A percentile compares a stretch with the other conserved stretches of the same genome.
Conservation (phyloP, 2,797 vertebrate species). For the Graptemys geographica region DNA sequence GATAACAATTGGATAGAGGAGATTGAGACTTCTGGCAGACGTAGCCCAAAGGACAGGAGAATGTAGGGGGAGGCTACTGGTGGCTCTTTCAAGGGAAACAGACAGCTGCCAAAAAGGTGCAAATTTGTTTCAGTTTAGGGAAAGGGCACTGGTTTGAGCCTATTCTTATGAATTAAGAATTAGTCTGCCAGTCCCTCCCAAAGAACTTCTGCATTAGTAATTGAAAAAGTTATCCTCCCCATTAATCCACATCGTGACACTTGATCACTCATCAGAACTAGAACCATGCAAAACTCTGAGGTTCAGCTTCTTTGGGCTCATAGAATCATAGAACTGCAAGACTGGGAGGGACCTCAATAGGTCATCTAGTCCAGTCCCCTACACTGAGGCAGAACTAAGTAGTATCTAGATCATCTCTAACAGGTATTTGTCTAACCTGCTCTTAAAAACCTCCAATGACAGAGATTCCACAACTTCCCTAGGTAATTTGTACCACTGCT, state of each 20-base stretch:
- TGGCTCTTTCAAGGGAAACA: neutral
- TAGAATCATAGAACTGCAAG: no score
- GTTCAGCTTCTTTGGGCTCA: neutral
- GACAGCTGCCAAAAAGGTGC: neutral
- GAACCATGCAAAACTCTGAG: conserved; percentile 15
- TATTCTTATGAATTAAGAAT: neutral
- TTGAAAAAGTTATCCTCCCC: neutral
- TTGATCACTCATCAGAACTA: neutral
- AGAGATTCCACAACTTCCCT: no score
- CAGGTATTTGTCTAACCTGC: no score
- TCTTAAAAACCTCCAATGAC: no score
- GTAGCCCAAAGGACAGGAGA: no score
- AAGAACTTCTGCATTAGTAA: neutral
- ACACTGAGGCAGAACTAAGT: no score
- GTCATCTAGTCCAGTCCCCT: no score
- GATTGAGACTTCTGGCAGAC: no score
- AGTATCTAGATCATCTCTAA: no score
- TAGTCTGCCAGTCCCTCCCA: neutral
- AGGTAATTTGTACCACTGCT: no score
- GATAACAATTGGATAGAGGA: neutral
- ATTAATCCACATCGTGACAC: conserved; percentile 21
- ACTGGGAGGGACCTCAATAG: no score
- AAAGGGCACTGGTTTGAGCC: neutral
- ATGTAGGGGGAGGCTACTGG: neutral
- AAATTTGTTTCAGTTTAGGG: neutral